Conservation (phyloP, 2,113 vertebrate genomes). For the Candoia aspera region DNA sequence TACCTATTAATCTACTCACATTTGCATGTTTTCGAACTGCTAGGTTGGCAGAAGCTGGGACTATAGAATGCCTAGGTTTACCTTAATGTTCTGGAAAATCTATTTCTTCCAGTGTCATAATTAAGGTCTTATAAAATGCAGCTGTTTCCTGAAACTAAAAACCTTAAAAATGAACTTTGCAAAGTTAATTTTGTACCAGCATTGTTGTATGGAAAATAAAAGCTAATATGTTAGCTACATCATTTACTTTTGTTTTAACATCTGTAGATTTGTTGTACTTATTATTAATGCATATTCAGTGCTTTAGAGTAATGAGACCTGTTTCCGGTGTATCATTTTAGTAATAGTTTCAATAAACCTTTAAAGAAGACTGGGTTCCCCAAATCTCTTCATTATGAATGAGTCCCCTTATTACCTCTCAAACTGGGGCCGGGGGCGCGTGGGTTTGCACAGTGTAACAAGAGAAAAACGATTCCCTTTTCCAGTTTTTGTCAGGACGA, state of each 20-base stretch:
- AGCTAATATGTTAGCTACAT: not conserved
- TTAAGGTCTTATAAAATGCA: not conserved
- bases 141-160: not conserved
- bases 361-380: not conserved
- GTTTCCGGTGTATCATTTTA: not conserved
- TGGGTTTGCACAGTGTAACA: not conserved
- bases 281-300: not conserved
- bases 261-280: too few species aligned
- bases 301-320: not conserved
- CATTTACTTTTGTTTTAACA: not conserved
- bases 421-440: too few species aligned
- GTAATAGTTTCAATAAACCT: not conserved
- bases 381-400: not conserved
- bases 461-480: not conserved
- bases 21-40: too few species aligned
- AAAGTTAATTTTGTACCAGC: slow-evolving; percentile 1
- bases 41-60: too few species aligned
- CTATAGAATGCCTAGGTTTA: not conserved
- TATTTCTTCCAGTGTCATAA: not conserved
- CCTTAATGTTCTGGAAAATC: slow-evolving; percentile 18
- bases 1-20: too few species aligned
- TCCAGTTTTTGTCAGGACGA: not conserved
- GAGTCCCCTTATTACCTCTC: not conserved
- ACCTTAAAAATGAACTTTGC: slow-evolving; percentile 1
- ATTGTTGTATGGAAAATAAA: not conserved